Percentiles rank a stretch among this genome's conserved stretches.
Evolutionary conservation across 2,888 invertebrate species (phyloP).

Genomic region (Sminthurinus aureus): DNA sequence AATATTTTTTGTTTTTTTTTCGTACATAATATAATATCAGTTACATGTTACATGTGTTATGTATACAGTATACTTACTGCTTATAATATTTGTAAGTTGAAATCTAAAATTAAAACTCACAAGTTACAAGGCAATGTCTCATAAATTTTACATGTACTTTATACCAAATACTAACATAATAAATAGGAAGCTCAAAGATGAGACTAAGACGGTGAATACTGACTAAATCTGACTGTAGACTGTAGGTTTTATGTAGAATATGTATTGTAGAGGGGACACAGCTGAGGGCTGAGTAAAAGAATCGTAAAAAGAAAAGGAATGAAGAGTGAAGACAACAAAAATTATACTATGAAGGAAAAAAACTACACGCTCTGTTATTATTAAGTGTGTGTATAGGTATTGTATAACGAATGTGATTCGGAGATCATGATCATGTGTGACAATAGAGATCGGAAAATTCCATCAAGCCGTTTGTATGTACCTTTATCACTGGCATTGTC

Average conservation of each 20-base stretch:
- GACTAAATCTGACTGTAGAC: background rate
- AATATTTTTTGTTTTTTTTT: no score
- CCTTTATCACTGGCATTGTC: background rate
- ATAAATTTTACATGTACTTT: no score
- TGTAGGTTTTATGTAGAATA: background rate
- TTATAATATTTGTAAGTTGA: no score
- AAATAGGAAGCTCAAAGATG: background rate
- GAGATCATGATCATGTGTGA: slow-evolving; percentile 50
- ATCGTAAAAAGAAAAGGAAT: background rate
- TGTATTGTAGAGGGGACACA: background rate
- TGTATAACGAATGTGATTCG: slow-evolving; percentile 40
- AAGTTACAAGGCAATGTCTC: no score
- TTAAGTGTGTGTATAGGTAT: background rate
- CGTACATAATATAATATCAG: no score
- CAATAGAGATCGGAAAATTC: slow-evolving; percentile 34
- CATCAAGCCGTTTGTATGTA: background rate
- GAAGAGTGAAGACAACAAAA: background rate
- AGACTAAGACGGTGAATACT: background rate
- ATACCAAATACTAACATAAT: no score
- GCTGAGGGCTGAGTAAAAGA: background rate
- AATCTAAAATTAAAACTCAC: no score
- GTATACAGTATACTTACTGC: no score
- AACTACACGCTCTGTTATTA: background rate
- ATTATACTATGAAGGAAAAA: background rate
- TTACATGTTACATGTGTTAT: no score